Conservation (phyloP, 2,888 invertebrate genomes). For the Platynereis dumerilii region DNA sequence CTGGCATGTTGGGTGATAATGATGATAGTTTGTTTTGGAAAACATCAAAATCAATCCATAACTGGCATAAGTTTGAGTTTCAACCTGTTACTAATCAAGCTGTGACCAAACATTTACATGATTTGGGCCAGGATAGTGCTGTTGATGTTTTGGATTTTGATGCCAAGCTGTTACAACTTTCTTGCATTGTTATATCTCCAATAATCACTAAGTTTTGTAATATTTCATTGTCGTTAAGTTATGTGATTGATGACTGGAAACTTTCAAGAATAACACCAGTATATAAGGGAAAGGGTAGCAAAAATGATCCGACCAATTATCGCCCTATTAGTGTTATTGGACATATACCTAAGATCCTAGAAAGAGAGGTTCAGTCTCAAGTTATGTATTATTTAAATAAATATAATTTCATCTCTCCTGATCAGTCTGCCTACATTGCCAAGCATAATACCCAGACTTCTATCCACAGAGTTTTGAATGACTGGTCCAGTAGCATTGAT, state of each 20-base stretch:
- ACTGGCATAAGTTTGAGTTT: too few species aligned
- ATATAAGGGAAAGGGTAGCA: not conserved
- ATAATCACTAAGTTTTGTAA: not conserved
- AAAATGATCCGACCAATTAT: not conserved
- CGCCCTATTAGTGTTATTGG: not conserved
- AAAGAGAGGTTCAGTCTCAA: constrained; percentile 3
- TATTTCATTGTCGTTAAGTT: not conserved
- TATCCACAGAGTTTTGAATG: not conserved
- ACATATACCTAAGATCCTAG: constrained; percentile 1
- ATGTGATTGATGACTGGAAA: constrained; percentile 2
- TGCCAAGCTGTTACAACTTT: not conserved
- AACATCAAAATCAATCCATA: not conserved
- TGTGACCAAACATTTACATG: not conserved
- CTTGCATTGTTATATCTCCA: not conserved
- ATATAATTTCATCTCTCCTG: not conserved
- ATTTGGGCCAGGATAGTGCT: not conserved
- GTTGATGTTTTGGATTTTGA: constrained; percentile 4
- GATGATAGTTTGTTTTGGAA: not conserved
- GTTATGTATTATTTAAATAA: not conserved
- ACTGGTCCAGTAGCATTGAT: not conserved
- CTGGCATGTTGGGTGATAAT: too few species aligned
- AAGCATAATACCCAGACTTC: constrained; percentile 2
- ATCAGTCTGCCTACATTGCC: not conserved
- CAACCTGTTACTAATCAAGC: not conserved
- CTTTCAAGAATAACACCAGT: not conserved